These are phyloP conservation scores for Panulirus ornatus DNA, from an alignment of 1,140 invertebrate genomes.

Conservation along the genomic window DNA sequence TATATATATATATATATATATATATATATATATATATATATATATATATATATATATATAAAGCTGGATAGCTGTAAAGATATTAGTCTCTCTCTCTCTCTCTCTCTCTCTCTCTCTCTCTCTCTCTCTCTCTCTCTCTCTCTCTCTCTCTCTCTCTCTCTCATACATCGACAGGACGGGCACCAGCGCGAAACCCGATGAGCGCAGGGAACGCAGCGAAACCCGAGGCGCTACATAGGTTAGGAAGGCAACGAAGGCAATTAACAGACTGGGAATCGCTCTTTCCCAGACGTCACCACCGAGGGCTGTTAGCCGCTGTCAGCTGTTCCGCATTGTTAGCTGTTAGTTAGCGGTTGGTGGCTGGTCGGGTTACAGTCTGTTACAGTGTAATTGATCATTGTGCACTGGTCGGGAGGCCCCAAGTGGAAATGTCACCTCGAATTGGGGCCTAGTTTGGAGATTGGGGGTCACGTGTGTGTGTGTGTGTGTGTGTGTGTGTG, in stretches of 20 bases:
- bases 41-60: too few species aligned
- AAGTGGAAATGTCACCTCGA: background rate
- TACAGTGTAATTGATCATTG: background rate
- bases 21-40: too few species aligned
- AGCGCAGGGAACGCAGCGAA: too few species aligned
- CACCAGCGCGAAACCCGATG: too few species aligned
- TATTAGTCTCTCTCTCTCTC: background rate
- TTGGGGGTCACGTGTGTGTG: too few species aligned
- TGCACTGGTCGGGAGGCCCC: background rate
- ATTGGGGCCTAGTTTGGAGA: background rate
- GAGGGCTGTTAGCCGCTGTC: background rate
- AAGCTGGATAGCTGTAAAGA: too few species aligned
- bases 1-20: too few species aligned
- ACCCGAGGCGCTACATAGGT: too few species aligned
- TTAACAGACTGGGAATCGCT: background rate
- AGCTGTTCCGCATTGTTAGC: constrained; percentile 7
- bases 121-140: background rate
- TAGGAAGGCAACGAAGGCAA: constrained; percentile 5
- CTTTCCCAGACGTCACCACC: background rate
- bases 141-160: background rate
- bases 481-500: too few species aligned
- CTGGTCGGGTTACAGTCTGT: background rate
- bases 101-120: background rate
- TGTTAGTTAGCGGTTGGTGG: background rate
- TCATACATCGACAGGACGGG: too few species aligned